These are phyloP conservation scores for Bucco capensis DNA, from an alignment of 2,113 vertebrate species.

Conservation along the genomic window DNA sequence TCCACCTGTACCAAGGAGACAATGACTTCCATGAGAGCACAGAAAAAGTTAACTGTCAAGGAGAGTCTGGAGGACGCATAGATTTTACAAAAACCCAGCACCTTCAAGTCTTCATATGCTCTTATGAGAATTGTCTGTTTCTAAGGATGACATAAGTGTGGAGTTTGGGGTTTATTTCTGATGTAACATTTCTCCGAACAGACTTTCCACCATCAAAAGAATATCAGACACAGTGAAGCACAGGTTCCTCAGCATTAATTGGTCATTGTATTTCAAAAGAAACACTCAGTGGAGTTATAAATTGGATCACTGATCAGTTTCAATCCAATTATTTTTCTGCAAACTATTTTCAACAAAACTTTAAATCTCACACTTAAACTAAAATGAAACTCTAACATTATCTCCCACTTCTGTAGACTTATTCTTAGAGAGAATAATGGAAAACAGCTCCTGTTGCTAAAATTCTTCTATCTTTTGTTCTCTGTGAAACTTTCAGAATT, in stretches of 20 bases:
- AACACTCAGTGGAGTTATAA: background rate
- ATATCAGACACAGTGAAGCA: background rate
- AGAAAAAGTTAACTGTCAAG: background rate
- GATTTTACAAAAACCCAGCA: background rate
- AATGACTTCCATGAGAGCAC: background rate
- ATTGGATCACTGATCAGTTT: background rate
- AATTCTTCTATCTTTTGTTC: background rate
- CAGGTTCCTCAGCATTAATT: background rate
- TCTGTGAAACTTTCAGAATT: background rate
- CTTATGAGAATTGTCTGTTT: background rate
- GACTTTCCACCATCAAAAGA: background rate
- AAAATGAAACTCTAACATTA: background rate
- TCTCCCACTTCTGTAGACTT: background rate
- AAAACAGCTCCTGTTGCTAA: background rate
- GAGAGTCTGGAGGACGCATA: background rate
- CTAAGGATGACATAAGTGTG: background rate
- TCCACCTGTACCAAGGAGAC: constrained; percentile 36
- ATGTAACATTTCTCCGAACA: background rate
- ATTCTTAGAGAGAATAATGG: background rate
- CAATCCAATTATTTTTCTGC: background rate
- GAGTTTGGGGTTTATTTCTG: background rate
- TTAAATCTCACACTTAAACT: background rate
- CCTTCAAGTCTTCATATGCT: background rate
- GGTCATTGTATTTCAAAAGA: background rate
- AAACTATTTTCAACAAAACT: background rate